A percentile compares a stretch with the other conserved stretches of the same genome.
Evolutionary conservation across 2,113 vertebrate species (phyloP).

Genomic region (Murina feae): DNA sequence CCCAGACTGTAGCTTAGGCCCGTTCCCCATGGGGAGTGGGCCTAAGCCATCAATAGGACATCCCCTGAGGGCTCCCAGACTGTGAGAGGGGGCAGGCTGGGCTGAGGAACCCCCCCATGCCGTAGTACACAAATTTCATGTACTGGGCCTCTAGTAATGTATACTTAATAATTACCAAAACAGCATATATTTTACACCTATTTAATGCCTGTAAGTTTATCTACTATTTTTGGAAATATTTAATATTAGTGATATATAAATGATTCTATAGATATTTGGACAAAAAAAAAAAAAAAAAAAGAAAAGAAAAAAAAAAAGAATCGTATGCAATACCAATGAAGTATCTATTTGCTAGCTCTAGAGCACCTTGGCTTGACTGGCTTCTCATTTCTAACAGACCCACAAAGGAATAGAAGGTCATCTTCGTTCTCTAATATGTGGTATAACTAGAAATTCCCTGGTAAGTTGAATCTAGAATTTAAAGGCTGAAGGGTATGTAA

Average conservation of each 20-base stretch:
- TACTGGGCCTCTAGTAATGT: background rate
- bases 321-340: background rate
- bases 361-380: background rate
- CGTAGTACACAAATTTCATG: too few relatives aligned
- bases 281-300: background rate
- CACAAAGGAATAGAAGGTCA: background rate
- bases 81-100: too few relatives aligned
- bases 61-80: too few relatives aligned
- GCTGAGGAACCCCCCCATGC: too few relatives aligned
- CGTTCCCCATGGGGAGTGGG: too few relatives aligned
- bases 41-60: too few relatives aligned
- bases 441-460: background rate
- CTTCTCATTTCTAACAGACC: background rate
- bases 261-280: background rate
- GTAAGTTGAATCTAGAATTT: background rate
- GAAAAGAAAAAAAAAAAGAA: background rate
- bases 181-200: background rate
- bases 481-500: background rate
- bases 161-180: background rate
- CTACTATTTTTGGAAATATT: background rate
- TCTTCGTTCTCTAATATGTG: background rate
- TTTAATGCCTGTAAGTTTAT: background rate
- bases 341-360: background rate
- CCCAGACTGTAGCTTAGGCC: too few relatives aligned
- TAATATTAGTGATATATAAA: background rate